These are phyloP conservation scores for Microcebus murinus DNA, from an alignment of 2,113 vertebrate species.

Conservation along the genomic window DNA sequence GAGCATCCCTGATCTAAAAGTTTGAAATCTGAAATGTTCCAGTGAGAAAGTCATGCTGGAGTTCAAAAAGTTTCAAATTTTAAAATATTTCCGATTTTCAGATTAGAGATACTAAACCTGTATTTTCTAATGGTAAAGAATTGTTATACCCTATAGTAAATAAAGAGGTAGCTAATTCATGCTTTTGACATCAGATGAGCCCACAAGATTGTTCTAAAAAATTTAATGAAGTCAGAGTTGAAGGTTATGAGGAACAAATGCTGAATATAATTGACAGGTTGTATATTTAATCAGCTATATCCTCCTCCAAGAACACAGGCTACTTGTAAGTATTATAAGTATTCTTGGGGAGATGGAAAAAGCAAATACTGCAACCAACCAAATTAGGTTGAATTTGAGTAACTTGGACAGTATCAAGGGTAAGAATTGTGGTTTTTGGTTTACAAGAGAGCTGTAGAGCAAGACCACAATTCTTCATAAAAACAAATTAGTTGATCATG, in stretches of 20 bases:
- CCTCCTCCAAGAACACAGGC: neutral
- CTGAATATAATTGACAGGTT: neutral
- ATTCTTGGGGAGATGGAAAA: neutral
- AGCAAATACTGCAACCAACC: neutral
- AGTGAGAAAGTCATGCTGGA: neutral
- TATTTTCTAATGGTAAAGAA: neutral
- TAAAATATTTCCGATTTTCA: neutral
- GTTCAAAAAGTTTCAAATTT: neutral
- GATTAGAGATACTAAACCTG: too few relatives aligned
- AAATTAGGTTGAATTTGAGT: neutral
- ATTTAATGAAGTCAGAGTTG: constrained; percentile 1
- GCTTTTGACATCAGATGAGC: neutral
- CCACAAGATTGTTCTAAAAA: neutral
- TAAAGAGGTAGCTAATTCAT: neutral
- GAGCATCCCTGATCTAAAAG: neutral
- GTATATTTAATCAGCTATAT: neutral
- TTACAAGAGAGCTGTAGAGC: neutral
- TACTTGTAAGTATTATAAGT: neutral
- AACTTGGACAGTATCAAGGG: neutral
- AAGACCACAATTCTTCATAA: neutral
- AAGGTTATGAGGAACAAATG: neutral
- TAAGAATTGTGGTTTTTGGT: neutral
- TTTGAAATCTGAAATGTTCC: neutral
- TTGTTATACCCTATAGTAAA: neutral
- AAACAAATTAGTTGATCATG: neutral